phyloP scores from a whole-genome alignment of 2,113 vertebrate species.

The Ahaetulla prasina region DNA sequence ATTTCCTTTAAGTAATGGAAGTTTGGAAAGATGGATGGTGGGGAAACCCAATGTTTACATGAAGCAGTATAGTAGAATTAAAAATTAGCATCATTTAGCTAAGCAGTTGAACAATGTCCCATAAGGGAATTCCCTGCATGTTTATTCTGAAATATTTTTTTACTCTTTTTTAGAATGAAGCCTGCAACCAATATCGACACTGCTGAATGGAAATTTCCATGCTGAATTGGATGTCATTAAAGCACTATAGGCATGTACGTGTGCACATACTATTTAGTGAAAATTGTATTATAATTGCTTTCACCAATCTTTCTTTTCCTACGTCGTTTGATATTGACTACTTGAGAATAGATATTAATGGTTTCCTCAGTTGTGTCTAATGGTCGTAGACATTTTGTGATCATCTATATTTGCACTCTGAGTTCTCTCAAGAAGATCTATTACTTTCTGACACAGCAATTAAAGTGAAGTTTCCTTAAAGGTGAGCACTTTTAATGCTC shows the following conservation, averaged over 20 bases:
- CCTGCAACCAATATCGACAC: neutral
- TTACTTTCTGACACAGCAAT: neutral
- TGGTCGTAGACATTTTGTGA: neutral
- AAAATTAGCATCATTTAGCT: neutral
- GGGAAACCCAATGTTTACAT: neutral
- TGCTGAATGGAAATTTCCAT: neutral
- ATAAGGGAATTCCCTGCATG: neutral
- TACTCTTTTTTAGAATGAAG: neutral
- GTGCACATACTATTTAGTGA: neutral
- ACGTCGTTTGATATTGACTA: neutral
- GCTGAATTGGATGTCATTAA: neutral
- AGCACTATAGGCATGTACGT: neutral
- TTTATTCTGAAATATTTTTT: neutral
- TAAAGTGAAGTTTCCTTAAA: neutral
- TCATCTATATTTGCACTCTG: neutral
- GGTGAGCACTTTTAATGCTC: neutral
- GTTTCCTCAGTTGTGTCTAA: neutral
- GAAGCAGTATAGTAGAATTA: neutral
- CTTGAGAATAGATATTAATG: neutral
- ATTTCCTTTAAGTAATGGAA: neutral
- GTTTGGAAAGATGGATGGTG: neutral
- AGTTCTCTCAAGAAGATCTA: neutral
- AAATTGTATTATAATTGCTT: neutral
- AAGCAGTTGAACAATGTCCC: neutral
- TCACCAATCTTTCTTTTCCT: neutral